Conservation (phyloP, 2,797 vertebrate species). For the Fistularia tabacaria region DNA sequence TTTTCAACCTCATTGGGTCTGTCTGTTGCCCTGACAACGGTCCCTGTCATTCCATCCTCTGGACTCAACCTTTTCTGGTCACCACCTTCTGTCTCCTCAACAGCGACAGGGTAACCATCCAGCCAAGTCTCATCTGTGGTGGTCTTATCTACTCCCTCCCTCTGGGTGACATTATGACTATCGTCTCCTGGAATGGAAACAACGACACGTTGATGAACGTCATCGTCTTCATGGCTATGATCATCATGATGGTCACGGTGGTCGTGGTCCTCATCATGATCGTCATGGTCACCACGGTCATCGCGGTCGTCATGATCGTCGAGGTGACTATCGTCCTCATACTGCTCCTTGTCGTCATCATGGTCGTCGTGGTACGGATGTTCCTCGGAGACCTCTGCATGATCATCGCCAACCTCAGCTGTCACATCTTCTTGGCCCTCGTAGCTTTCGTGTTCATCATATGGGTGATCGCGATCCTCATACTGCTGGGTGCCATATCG, state of each 20-base stretch:
- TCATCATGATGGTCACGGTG: constrained; percentile 27
- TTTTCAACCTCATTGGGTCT: constrained; percentile 71
- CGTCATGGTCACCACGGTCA: constrained; percentile 7
- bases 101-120: constrained; percentile 85
- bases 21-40: constrained; percentile 44
- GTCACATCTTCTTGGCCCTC: constrained; percentile 40
- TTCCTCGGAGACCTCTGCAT: constrained; percentile 29
- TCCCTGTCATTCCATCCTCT: constrained; percentile 30
- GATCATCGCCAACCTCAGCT: constrained; percentile 5
- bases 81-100: constrained; percentile 54
- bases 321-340: not conserved
- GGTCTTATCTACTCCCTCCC: constrained; percentile 36
- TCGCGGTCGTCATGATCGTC: not conserved
- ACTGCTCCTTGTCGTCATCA: not conserved
- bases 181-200: constrained; percentile 56
- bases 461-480: constrained; percentile 30
- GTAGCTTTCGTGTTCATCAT: constrained; percentile 38
- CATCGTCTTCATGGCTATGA: constrained; percentile 44
- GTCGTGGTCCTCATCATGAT: constrained; percentile 16
- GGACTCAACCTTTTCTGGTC: constrained; percentile 25
- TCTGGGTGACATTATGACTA: constrained; percentile 66
- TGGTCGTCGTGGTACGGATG: constrained; percentile 31
- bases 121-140: constrained; percentile 86
- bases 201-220: constrained; percentile 28
- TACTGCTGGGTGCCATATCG: constrained; percentile 31